phyloP scores from a whole-genome alignment of 2,113 vertebrate species.

The Chroicocephalus ridibundus region DNA sequence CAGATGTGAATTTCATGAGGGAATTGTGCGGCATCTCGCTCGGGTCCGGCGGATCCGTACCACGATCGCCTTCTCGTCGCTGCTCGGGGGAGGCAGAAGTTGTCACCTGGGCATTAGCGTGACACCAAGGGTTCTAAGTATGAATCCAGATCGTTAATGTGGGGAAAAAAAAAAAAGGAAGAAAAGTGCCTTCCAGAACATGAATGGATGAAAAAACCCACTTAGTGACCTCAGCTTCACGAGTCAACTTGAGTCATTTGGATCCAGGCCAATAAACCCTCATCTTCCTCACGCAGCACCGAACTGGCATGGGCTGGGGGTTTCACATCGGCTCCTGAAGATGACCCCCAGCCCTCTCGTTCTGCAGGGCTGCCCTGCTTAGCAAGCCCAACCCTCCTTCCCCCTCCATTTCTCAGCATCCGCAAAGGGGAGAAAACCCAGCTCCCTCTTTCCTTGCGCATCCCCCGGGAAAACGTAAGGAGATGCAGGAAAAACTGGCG shows the following conservation, averaged over 20 bases:
- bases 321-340: not conserved
- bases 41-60: rapidly evolving
- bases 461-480: rapidly evolving
- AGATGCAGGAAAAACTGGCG: not conserved
- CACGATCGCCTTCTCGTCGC: rapidly evolving
- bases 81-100: not conserved
- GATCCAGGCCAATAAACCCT: not conserved
- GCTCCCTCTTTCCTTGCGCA: rapidly evolving
- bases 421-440: not conserved
- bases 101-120: not conserved
- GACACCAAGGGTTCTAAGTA: not conserved
- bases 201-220: not conserved
- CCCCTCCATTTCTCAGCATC: not conserved
- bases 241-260: not conserved
- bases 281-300: not conserved
- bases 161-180: not conserved
- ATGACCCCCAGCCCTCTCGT: not conserved
- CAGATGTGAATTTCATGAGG: not conserved
- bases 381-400: not conserved
- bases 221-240: not conserved
- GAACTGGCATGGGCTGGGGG: not conserved
- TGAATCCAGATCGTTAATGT: not conserved
- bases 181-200: not conserved
- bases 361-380: not conserved
- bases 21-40: not conserved